phyloP scores from a whole-genome alignment of 1,140 invertebrate species.

The Heliothis subflexa region DNA sequence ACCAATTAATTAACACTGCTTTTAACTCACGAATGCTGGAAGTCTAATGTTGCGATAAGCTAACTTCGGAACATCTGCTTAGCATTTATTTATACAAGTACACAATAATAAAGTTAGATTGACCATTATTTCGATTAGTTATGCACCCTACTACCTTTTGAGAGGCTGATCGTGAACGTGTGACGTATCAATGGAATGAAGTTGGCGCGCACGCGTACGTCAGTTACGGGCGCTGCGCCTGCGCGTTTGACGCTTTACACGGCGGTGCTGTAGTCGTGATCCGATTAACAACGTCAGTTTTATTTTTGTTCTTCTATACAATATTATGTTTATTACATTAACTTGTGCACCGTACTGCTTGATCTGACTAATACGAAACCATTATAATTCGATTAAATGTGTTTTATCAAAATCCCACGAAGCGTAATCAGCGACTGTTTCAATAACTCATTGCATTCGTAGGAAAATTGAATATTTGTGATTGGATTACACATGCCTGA shows the following conservation, averaged over 20 bases:
- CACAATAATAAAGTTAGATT: slow-evolving; percentile 14
- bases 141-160: slow-evolving; percentile 46
- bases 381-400: slow-evolving; percentile 45
- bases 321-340: slow-evolving; percentile 46
- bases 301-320: slow-evolving; percentile 62
- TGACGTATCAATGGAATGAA: slow-evolving; percentile 68
- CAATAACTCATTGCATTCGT: slow-evolving; percentile 42
- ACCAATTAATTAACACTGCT: background rate
- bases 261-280: slow-evolving; percentile 85
- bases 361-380: slow-evolving; percentile 58
- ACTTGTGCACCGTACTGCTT: slow-evolving; percentile 62
- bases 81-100: slow-evolving; percentile 24
- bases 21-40: background rate
- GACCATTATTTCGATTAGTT: slow-evolving; percentile 42
- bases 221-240: slow-evolving; percentile 83
- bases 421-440: slow-evolving; percentile 40
- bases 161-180: slow-evolving; percentile 46
- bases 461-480: slow-evolving; percentile 28
- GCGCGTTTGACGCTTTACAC: slow-evolving; percentile 84
- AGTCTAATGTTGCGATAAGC: background rate
- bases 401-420: slow-evolving; percentile 22
- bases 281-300: slow-evolving; percentile 86
- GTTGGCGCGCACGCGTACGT: slow-evolving; percentile 79
- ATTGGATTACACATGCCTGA: slow-evolving; percentile 10
- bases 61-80: slow-evolving; percentile 13